Conservation (phyloP, 2,888 invertebrate genomes). For the Caradrina kadenii region DNA sequence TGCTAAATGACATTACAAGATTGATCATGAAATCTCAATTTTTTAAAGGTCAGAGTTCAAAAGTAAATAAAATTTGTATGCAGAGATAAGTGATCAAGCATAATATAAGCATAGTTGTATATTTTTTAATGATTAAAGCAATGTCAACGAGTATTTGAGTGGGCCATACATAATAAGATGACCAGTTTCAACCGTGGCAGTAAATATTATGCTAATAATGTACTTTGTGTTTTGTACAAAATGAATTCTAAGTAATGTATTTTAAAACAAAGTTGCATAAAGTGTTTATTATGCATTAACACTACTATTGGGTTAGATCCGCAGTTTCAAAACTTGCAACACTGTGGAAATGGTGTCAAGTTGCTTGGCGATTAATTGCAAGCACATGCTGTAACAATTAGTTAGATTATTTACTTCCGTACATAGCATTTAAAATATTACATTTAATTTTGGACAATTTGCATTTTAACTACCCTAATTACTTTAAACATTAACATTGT, state of each 20-base stretch:
- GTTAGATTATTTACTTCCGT: neutral
- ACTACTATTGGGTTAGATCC: neutral
- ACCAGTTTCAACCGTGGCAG: neutral
- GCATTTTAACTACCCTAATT: neutral
- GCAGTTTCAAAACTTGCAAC: conserved; percentile 17
- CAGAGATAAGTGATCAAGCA: conserved; percentile 8
- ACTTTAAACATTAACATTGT: neutral
- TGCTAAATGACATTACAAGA: neutral
- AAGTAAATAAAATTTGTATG: conserved; percentile 18
- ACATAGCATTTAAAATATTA: neutral
- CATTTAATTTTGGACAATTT: conserved; percentile 1
- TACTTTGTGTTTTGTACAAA: neutral
- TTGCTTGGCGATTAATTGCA: conserved; percentile 5
- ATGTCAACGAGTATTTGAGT: conserved; percentile 10
- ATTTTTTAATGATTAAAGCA: neutral
- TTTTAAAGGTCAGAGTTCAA: conserved; percentile 9
- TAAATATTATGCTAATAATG: neutral
- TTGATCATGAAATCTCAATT: conserved; percentile 15
- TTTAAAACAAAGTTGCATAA: neutral
- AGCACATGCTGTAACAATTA: neutral
- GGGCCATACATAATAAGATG: neutral
- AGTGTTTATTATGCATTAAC: neutral
- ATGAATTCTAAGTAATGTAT: neutral
- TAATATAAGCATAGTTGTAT: neutral
- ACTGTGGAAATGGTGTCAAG: neutral